phyloP scores from a whole-genome alignment of 1,140 invertebrate species.

The Uloborus diversus region DNA sequence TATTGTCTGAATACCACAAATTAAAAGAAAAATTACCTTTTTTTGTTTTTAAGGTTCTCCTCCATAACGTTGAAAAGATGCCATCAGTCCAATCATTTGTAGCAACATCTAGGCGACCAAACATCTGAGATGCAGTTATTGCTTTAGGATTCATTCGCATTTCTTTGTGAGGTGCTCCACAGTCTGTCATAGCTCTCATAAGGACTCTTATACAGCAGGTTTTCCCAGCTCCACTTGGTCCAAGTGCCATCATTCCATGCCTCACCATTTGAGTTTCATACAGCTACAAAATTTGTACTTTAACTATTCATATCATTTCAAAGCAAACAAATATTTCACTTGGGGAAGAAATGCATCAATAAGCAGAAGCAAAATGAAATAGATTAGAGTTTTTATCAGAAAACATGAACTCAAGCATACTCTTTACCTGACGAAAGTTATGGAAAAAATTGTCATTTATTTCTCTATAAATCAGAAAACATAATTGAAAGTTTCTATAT shows the following conservation, averaged over 20 bases:
- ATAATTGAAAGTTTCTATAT: no score
- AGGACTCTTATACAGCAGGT: constrained; percentile 92
- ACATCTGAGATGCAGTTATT: constrained; percentile 97
- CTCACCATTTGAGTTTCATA: constrained; percentile 95
- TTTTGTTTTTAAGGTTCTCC: constrained; percentile 90
- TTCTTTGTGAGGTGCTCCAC: constrained; percentile 86
- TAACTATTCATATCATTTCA: neutral
- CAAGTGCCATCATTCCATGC: constrained; percentile 95
- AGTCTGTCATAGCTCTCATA: constrained; percentile 91
- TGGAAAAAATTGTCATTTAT: no score
- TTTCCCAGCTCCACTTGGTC: constrained; percentile 92
- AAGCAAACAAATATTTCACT: neutral
- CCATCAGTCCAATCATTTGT: constrained; percentile 99
- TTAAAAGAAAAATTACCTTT: constrained; percentile 68
- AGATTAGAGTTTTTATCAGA: no score
- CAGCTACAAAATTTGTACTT: constrained; percentile 70
- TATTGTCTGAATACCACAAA: no score
- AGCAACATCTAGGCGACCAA: constrained; percentile 93
- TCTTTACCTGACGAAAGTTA: no score
- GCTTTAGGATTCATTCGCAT: constrained; percentile 99
- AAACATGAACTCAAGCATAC: no score
- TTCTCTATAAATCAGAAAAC: no score
- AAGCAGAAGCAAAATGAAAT: no score
- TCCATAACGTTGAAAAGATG: constrained; percentile 95
- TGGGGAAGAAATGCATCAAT: neutral